Evolutionary conservation across 64 coral and sea anemone genomes (phyloP).

Genomic region (Actinia equina): DNA sequence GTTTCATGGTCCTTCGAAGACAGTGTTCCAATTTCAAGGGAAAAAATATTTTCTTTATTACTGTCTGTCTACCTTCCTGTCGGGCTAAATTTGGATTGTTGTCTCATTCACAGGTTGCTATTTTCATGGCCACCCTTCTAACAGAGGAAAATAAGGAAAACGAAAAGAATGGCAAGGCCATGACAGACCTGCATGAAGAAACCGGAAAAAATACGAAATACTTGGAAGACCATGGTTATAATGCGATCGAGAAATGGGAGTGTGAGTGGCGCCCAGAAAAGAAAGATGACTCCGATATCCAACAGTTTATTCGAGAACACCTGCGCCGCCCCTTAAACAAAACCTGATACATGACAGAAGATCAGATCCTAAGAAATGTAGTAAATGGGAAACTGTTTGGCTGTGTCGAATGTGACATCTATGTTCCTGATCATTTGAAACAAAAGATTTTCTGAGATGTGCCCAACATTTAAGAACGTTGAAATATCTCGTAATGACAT

Average conservation of each 20-base stretch:
- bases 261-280: constrained; percentile 25
- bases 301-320: background rate
- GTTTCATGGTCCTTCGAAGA: background rate
- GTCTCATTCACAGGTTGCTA: constrained; percentile 11
- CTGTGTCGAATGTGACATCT: background rate
- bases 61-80: background rate
- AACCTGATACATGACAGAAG: background rate
- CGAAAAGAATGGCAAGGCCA: constrained; percentile 4
- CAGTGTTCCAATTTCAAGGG: constrained; percentile 3
- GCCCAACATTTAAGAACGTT: too few species aligned
- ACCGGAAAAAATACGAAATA: constrained; percentile 33
- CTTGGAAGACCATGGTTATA: constrained; percentile 10
- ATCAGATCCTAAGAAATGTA: background rate
- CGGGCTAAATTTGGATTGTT: background rate
- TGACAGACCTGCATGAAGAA: constrained; percentile 25
- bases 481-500: constrained; percentile 1
- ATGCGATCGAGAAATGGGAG: constrained; percentile 17
- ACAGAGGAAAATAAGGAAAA: background rate
- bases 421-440: background rate
- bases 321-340: background rate
- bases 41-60: background rate
- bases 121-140: background rate
- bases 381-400: background rate
- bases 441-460: background rate
- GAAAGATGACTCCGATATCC: background rate